These are phyloP conservation scores for Timema cristinae DNA, from an alignment of 2,888 invertebrate genomes.

Conservation along the genomic window DNA sequence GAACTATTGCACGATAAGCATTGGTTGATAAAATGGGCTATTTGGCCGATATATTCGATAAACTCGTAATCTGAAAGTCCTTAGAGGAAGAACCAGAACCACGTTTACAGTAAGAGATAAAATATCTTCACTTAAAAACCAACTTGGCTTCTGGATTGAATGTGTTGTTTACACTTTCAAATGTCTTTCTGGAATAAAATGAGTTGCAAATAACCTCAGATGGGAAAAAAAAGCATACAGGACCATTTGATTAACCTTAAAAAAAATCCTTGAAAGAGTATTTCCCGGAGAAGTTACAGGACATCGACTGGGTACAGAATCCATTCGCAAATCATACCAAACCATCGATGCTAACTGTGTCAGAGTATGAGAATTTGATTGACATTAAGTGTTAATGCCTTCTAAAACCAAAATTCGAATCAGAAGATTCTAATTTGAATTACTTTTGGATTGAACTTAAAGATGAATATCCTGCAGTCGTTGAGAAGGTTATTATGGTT, in stretches of 20 bases:
- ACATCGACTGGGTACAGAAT: neutral
- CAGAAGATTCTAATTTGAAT: too few species aligned
- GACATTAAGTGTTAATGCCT: neutral
- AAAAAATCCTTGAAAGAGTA: too few species aligned
- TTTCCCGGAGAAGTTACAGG: neutral
- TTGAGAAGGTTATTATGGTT: too few species aligned
- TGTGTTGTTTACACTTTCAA: neutral
- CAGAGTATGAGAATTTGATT: neutral
- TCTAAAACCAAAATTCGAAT: too few species aligned
- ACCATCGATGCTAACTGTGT: neutral
- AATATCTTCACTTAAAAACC: neutral
- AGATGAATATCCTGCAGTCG: too few species aligned
- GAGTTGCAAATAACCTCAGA: neutral
- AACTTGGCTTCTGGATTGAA: neutral
- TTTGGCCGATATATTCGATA: too few species aligned
- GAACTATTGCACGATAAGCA: too few species aligned
- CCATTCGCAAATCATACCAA: neutral
- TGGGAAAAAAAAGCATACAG: neutral
- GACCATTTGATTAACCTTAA: neutral
- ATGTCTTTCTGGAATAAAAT: neutral
- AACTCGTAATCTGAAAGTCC: too few species aligned
- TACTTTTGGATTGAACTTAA: too few species aligned
- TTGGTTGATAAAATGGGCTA: too few species aligned
- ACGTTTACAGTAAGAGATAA: slow-evolving; percentile 9
- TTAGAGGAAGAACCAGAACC: too few species aligned